These are phyloP conservation scores for Drosophila bocqueti DNA, from an alignment of 1,140 invertebrate genomes.

Conservation along the genomic window DNA sequence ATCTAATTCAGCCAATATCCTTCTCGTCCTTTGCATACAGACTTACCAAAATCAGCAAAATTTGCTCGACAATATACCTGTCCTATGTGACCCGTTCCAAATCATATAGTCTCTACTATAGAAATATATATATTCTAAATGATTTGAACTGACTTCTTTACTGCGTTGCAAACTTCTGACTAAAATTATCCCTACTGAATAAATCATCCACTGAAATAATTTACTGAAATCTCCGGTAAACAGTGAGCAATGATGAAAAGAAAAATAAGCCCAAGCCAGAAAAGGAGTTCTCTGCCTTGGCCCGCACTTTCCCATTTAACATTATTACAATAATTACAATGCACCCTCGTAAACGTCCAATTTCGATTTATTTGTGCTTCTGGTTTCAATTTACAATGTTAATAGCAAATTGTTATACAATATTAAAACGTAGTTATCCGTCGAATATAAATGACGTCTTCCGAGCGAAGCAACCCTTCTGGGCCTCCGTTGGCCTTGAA, in stretches of 20 bases:
- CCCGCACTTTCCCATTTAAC: background rate
- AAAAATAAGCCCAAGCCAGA: no score
- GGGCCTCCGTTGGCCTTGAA: background rate
- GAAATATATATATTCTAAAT: no score
- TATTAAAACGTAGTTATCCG: slow-evolving; percentile 18
- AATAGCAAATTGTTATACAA: slow-evolving; percentile 21
- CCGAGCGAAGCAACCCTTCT: background rate
- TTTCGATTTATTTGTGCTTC: slow-evolving; percentile 26
- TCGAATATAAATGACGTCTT: background rate
- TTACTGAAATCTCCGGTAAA: background rate
- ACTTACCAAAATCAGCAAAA: no score
- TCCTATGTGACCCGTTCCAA: no score
- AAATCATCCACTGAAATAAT: no score
- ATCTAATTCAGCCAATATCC: no score
- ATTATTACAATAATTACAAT: no score
- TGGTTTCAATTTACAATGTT: slow-evolving; percentile 32
- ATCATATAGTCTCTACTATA: no score
- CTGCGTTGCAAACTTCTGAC: background rate
- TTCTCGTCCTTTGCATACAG: no score
- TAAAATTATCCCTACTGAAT: background rate
- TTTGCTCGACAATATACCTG: no score
- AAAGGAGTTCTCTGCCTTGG: background rate
- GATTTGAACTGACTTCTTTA: background rate
- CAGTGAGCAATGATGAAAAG: no score
- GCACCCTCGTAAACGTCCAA: slow-evolving; percentile 11